Conservation (phyloP, 2,888 invertebrate genomes). For the Drosophila macrospina region DNA sequence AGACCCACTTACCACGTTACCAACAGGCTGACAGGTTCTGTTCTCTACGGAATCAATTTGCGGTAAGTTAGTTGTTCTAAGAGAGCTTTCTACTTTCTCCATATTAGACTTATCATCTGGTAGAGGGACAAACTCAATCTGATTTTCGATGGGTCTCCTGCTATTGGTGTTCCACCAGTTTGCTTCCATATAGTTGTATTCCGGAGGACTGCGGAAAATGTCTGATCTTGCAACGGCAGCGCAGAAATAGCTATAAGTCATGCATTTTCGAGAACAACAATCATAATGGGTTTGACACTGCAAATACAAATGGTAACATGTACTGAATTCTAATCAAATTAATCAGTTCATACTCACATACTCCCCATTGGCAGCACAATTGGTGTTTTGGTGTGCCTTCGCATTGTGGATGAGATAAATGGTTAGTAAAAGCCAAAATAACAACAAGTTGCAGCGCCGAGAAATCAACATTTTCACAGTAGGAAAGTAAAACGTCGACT, state of each 20-base stretch:
- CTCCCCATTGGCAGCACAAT: slow-evolving; percentile 65
- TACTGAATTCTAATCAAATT: background rate
- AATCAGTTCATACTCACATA: slow-evolving; percentile 68
- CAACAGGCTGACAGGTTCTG: slow-evolving; percentile 34
- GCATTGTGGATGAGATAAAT: slow-evolving; percentile 6
- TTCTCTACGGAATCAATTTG: background rate
- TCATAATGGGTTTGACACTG: slow-evolving; percentile 83
- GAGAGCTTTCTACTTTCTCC: slow-evolving; percentile 36
- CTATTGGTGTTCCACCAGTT: background rate
- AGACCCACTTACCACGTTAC: slow-evolving; percentile 42
- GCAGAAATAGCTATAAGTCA: slow-evolving; percentile 75
- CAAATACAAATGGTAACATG: slow-evolving; percentile 1
- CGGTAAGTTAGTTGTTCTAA: background rate
- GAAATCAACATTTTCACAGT: slow-evolving; percentile 55
- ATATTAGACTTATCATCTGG: slow-evolving; percentile 10
- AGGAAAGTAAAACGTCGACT: slow-evolving; percentile 59
- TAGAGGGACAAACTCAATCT: slow-evolving; percentile 15
- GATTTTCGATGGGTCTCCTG: background rate
- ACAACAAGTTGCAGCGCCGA: slow-evolving; percentile 22
- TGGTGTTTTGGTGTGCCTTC: slow-evolving; percentile 17
- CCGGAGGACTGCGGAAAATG: background rate
- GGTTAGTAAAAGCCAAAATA: slow-evolving; percentile 45
- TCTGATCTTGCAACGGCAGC: slow-evolving; percentile 45
- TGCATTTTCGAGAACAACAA: slow-evolving; percentile 83
- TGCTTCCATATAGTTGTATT: background rate